These are phyloP conservation scores for Sebastes diaconus DNA, from an alignment of 2,797 vertebrate species.

Conservation along the genomic window DNA sequence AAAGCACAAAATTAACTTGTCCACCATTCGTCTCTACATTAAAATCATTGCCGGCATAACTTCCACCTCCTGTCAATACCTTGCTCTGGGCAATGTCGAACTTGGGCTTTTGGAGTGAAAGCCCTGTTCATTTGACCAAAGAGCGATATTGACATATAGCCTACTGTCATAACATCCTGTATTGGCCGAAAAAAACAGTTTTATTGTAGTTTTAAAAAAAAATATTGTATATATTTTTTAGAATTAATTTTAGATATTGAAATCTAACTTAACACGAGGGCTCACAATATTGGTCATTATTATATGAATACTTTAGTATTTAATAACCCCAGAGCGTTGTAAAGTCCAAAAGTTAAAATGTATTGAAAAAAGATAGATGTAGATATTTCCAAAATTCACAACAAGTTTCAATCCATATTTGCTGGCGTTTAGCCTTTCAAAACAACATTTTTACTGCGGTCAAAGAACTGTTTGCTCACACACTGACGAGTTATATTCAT, in stretches of 20 bases:
- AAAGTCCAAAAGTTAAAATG: too few species aligned
- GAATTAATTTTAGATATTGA: neutral
- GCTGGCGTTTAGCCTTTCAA: too few species aligned
- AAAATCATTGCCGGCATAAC: neutral
- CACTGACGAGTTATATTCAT: too few species aligned
- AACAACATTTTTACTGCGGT: too few species aligned
- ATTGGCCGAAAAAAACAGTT: neutral
- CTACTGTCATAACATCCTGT: neutral
- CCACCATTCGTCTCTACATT: neutral
- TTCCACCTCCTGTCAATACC: neutral
- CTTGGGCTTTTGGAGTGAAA: neutral
- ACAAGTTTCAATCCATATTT: too few species aligned
- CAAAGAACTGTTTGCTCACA: too few species aligned
- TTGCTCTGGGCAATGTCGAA: neutral
- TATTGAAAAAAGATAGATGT: too few species aligned
- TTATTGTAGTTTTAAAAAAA: neutral
- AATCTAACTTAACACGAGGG: too few species aligned
- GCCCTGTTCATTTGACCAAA: neutral
- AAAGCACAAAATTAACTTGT: neutral
- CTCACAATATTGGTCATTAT: neutral
- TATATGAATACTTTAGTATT: neutral
- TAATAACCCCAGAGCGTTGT: too few species aligned
- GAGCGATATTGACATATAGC: neutral
- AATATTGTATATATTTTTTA: too few species aligned
- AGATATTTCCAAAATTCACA: too few species aligned